Percentiles rank a stretch among this genome's conserved stretches.
Evolutionary conservation across 2,113 vertebrate genomes (phyloP).

Genomic region (Sisor rabdophorus): DNA sequence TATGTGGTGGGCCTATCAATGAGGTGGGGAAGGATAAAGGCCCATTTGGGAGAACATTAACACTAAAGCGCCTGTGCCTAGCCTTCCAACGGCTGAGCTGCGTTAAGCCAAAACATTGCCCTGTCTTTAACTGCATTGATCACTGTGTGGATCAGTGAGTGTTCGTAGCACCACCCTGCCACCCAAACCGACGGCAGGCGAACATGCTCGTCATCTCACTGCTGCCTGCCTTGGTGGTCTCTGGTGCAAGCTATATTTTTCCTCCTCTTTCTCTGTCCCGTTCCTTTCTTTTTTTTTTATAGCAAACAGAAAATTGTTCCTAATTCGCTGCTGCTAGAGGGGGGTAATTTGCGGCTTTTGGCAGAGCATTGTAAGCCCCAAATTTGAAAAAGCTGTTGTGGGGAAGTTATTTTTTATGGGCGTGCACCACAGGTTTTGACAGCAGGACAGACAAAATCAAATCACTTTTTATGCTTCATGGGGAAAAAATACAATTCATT

Average conservation of each 20-base stretch:
- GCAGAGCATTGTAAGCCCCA: constrained; percentile 74
- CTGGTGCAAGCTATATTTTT: constrained; percentile 74
- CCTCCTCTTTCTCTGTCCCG: constrained; percentile 65
- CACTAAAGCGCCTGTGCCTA: constrained; percentile 28
- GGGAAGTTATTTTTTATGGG: constrained; percentile 64
- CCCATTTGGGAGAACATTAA: constrained; percentile 36
- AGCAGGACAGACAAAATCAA: constrained; percentile 43
- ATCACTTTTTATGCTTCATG: constrained; percentile 40
- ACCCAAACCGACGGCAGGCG: constrained; percentile 70
- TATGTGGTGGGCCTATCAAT: constrained; percentile 39
- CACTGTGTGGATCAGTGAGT: constrained; percentile 60
- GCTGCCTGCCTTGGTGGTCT: constrained; percentile 74
- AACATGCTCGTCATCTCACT: constrained; percentile 60
- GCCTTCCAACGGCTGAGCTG: constrained; percentile 13
- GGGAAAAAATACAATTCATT: constrained; percentile 42
- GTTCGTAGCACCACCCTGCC: constrained; percentile 67
- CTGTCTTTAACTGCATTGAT: constrained; percentile 63
- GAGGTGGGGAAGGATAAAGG: constrained; percentile 22
- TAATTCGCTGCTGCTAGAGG: constrained; percentile 79
- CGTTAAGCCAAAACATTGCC: constrained; percentile 1
- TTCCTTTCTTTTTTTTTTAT: constrained; percentile 62
- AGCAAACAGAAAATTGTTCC: constrained; percentile 80
- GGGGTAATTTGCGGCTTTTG: constrained; percentile 80
- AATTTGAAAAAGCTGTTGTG: constrained; percentile 78
- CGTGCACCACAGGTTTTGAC: constrained; percentile 53